Evolutionary conservation across 1,140 invertebrate species (phyloP).

Genomic region (Rhyzopertha dominica): DNA sequence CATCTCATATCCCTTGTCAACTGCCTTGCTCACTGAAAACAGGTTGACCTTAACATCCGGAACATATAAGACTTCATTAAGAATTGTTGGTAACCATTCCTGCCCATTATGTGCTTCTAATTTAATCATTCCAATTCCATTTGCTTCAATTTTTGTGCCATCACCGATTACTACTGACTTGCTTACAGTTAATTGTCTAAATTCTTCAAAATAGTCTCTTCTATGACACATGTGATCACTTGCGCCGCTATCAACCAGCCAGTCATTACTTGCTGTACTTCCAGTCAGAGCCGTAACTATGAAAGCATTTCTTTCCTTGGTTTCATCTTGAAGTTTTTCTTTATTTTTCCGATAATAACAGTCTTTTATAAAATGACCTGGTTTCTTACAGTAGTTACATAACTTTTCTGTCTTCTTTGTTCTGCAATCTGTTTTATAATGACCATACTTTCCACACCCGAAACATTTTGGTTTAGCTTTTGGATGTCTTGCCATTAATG

Average conservation of each 20-base stretch:
- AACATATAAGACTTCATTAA: conserved; percentile 28
- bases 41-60: conserved; percentile 29
- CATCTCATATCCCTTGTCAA: conserved; percentile 26
- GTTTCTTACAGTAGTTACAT: too few species aligned
- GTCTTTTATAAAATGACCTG: too few species aligned
- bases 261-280: too few species aligned
- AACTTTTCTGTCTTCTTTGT: too few species aligned
- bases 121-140: conserved; percentile 21
- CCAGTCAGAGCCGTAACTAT: too few species aligned
- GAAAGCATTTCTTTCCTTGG: too few species aligned
- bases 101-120: conserved; percentile 25
- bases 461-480: too few species aligned
- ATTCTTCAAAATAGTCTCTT: conserved; percentile 19
- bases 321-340: too few species aligned
- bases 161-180: conserved; percentile 22
- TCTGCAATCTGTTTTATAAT: too few species aligned
- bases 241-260: conserved; percentile 30
- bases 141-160: conserved; percentile 14
- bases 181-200: conserved; percentile 14
- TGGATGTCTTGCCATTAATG: too few species aligned
- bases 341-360: too few species aligned
- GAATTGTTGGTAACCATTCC: conserved; percentile 18
- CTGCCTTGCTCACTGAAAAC: conserved; percentile 26
- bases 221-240: conserved; percentile 27
- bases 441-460: too few species aligned